Base-by-base conservation (phyloP, 53 echinoderm and acorn worm species). In the Luidia sarsii region DNA sequence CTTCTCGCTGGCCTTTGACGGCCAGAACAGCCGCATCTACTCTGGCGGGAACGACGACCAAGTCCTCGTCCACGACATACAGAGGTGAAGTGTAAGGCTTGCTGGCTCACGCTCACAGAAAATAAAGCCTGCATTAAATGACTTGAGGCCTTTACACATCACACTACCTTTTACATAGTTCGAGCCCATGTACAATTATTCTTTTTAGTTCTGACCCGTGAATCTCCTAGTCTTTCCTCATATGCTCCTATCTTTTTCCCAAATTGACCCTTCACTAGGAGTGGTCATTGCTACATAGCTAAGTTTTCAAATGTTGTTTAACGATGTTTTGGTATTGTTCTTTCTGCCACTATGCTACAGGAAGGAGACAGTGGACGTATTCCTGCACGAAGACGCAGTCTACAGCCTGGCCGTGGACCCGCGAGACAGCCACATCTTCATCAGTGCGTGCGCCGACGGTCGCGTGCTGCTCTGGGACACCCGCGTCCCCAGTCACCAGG, bases 11-110 rank as follows among this genome's bases (percentile, higher is more conserved):
- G 97, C 93, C 14, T 85, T 96, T 80, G 93, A 93, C 63, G 67
- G 72, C 80, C 84, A 88, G 18, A 96, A 93, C 65, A 91, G 55
- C 33, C 85, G 86, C 41, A 80, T 93, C 61, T 96, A 84, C 81
- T 93, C 93, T 19, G 93, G 90, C 18, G 97, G 97, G 46, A 96
- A 96, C 79, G 97, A 96, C 83, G 97, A 93, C 37, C 93, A 96
- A 65, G 97, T 96, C 10, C 64, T 96, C 31, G 93, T 96, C 20
- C 97, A 96, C 88, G 93, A 96, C 68, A 75, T 84, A 0, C 46
- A 86, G 60, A 86, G 86, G 97, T 96, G 33, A 63, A 25, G 22
- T 11, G 29, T 63, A n/a, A n/a, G n/a, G n/a, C n/a, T n/a, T n/a
- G n/a, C n/a, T n/a, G n/a, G n/a, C n/a, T n/a, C n/a, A n/a, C n/a